A percentile compares a stretch with the other conserved stretches of the same genome.
phyloP scores from a whole-genome alignment of 2,113 vertebrate genomes.

The Merops nubicus region DNA sequence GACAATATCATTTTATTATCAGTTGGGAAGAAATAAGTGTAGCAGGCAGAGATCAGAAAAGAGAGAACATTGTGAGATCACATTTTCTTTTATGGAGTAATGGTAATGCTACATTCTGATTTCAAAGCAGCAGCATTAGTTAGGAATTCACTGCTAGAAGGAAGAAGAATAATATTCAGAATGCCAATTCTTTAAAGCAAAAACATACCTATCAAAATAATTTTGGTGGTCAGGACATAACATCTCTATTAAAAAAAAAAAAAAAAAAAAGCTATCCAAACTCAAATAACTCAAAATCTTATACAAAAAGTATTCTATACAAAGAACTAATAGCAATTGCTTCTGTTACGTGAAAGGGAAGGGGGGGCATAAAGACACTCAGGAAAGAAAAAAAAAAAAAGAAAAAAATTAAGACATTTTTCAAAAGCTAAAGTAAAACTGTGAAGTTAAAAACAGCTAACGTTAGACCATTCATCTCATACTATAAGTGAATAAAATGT shows the following conservation, averaged over 20 bases:
- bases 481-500: not conserved
- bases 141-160: not conserved
- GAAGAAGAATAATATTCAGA: not conserved
- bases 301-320: not conserved
- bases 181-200: not conserved
- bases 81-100: not conserved
- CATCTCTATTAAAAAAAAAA: not conserved
- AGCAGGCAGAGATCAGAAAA: not conserved
- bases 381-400: too few species aligned
- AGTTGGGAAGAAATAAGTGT: not conserved
- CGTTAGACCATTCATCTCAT: not conserved
- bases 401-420: too few species aligned
- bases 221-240: not conserved
- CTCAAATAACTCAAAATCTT: not conserved
- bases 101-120: not conserved
- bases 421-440: not conserved
- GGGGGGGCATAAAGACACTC: not conserved
- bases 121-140: not conserved
- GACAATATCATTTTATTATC: not conserved
- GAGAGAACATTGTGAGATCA: not conserved
- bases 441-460: not conserved
- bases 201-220: not conserved
- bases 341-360: not conserved
- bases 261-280: not conserved
- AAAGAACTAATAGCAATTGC: not conserved